Percentiles rank a stretch among this genome's conserved stretches.
These are phyloP conservation scores for Cantharis rufa DNA, from an alignment of 2,888 invertebrate genomes.

Conservation along the genomic window DNA sequence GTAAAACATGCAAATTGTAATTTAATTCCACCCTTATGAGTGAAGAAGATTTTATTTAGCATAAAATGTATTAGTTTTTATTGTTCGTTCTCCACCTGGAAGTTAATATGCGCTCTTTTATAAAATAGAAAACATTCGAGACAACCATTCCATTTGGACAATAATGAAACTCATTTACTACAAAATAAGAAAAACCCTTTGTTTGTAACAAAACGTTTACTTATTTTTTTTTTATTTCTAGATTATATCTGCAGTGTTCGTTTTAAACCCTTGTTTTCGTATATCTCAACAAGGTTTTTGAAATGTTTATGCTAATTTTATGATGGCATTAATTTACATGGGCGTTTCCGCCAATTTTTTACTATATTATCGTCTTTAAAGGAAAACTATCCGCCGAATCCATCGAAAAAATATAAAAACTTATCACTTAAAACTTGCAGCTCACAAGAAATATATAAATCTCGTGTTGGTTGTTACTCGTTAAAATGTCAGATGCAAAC, in stretches of 20 bases:
- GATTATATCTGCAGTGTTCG: neutral
- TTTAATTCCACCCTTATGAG: neutral
- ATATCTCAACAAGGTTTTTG: neutral
- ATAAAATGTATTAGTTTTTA: neutral
- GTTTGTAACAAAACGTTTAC: slow-evolving; percentile 4
- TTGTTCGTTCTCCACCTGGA: slow-evolving; percentile 10
- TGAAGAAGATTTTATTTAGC: neutral
- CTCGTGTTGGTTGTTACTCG: neutral
- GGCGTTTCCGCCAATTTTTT: neutral
- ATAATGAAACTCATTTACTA: slow-evolving; percentile 17
- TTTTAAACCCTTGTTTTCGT: neutral
- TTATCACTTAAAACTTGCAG: neutral
- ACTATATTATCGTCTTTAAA: neutral
- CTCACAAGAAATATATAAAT: neutral
- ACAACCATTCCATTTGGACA: slow-evolving; percentile 15
- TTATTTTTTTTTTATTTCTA: neutral
- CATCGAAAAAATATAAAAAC: neutral
- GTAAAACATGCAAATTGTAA: neutral
- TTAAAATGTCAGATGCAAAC: neutral
- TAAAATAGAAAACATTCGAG: slow-evolving; percentile 3
- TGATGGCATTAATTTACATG: neutral
- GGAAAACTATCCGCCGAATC: neutral
- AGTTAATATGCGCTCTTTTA: slow-evolving; percentile 6
- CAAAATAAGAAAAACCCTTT: slow-evolving; percentile 8
- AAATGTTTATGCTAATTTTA: neutral